Evolutionary conservation across 2,113 vertebrate species (phyloP).

Genomic region (Sitta europaea): DNA sequence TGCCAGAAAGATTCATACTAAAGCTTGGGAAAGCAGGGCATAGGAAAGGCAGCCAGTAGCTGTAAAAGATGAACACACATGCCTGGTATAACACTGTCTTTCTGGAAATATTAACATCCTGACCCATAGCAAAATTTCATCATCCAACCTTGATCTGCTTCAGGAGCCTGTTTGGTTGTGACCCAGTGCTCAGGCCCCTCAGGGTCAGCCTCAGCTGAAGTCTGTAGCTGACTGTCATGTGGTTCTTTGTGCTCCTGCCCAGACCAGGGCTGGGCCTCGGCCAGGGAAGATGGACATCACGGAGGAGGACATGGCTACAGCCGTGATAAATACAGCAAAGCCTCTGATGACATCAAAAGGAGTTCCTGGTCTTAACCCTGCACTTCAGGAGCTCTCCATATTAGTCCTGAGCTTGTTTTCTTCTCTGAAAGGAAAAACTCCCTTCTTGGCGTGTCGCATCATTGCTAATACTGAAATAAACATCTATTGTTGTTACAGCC

Average conservation of each 20-base stretch:
- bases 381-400: neutral
- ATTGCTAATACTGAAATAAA: neutral
- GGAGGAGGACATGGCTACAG: neutral
- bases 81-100: neutral
- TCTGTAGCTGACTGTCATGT: neutral
- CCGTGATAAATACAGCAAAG: neutral
- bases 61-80: neutral
- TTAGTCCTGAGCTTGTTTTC: neutral
- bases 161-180: neutral
- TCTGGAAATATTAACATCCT: neutral
- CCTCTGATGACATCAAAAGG: neutral
- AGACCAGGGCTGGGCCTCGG: fast-evolving
- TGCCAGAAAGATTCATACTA: neutral
- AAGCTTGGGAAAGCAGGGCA: neutral
- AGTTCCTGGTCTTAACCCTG: neutral
- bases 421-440: neutral
- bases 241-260: neutral
- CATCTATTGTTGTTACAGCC: neutral
- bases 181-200: neutral
- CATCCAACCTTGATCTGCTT: neutral
- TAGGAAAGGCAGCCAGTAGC: neutral
- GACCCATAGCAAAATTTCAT: neutral
- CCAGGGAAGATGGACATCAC: fast-evolving
- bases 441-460: neutral
- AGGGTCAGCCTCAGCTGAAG: neutral